Evolutionary conservation across 2,113 vertebrate species (phyloP).

Genomic region (rabbit (Oryctolagus cuniculus)): DNA sequence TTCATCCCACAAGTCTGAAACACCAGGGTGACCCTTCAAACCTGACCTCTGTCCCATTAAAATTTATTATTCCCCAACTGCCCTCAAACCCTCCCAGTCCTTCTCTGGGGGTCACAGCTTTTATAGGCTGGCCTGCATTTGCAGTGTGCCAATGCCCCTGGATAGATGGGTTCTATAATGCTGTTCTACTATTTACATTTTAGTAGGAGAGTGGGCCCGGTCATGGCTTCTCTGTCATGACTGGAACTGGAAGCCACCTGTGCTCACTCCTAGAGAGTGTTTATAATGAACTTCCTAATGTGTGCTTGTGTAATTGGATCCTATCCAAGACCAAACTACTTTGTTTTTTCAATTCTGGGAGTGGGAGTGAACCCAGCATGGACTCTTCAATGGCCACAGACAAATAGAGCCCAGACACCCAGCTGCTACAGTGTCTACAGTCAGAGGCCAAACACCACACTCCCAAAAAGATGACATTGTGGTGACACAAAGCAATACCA

Average conservation of each 20-base stretch:
- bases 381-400: background rate
- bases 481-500: background rate
- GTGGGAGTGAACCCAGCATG: background rate
- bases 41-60: background rate
- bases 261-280: conserved; percentile 51
- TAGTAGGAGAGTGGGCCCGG: background rate
- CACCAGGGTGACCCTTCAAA: background rate
- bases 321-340: background rate
- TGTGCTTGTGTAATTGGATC: conserved; percentile 31
- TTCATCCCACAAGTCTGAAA: conserved; percentile 24
- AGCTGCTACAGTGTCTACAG: background rate
- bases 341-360: conserved; percentile 1
- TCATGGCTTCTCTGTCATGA: background rate
- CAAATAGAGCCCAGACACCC: conserved; percentile 23
- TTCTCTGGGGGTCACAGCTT: background rate
- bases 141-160: background rate
- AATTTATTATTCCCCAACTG: background rate
- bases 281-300: background rate
- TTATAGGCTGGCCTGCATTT: background rate
- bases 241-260: conserved; percentile 31
- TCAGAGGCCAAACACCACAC: background rate
- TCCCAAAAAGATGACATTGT: background rate
- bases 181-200: background rate
- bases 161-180: background rate
- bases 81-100: background rate